Percentiles rank a stretch among this genome's conserved stretches.
Conservation (phyloP, 2,113 vertebrate genomes). For the Zapornia atra region DNA sequence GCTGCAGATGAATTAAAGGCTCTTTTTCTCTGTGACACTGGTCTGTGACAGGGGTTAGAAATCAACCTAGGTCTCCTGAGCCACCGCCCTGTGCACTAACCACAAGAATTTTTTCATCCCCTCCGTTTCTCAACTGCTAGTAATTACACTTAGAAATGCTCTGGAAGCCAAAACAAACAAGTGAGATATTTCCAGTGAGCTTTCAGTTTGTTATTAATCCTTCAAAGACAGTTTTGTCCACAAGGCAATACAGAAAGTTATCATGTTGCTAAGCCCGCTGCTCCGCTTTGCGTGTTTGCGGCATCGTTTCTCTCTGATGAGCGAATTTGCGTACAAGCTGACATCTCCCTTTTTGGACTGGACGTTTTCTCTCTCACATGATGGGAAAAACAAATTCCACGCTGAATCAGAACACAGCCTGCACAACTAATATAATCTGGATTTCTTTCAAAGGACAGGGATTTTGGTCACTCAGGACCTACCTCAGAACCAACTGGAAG, state of each 20-base stretch:
- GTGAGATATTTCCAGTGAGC: constrained; percentile 5
- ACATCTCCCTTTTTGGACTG: constrained; percentile 4
- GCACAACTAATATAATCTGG: not conserved
- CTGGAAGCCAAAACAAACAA: constrained; percentile 55
- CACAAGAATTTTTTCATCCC: not conserved
- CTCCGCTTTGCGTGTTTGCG: not conserved
- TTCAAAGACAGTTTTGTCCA: constrained; percentile 7
- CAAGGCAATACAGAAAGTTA: not conserved
- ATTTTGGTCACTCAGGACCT: not conserved
- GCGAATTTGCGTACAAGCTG: not conserved
- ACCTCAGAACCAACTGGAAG: not conserved
- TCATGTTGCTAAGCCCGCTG: not conserved
- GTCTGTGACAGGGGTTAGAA: not conserved
- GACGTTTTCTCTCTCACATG: not conserved
- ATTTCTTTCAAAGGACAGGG: not conserved
- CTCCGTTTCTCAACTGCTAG: not conserved
- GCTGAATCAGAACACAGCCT: not conserved
- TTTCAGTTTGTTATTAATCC: not conserved
- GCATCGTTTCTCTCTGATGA: not conserved
- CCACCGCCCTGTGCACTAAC: not conserved
- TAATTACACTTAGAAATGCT: not conserved
- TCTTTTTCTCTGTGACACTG: not conserved
- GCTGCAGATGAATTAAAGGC: not conserved
- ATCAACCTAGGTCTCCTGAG: not conserved
- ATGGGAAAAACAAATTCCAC: constrained; percentile 12